Base-by-base conservation (phyloP, 2,888 invertebrate genomes). In the Apocheima hispidaria region DNA sequence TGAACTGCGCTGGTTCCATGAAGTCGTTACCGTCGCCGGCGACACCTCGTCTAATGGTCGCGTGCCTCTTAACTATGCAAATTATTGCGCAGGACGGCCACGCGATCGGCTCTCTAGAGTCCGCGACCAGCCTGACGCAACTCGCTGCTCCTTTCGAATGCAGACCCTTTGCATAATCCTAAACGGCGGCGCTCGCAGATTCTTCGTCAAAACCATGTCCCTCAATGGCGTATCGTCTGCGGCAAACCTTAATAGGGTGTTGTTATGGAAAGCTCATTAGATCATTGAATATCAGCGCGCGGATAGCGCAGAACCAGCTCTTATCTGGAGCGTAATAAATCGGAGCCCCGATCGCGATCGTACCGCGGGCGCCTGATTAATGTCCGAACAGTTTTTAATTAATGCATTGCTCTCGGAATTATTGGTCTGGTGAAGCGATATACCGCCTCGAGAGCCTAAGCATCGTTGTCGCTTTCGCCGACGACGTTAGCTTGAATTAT, bases 251-350 rank as follows among this genome's bases (percentile, higher is more conserved):
- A 48, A 48, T 53, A 16, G 36, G 71, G 71, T 72, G 71, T 79
- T 66, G 66, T 72, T 77, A 77, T 76, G 72, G 72, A 68, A 74
- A 78, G 74, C 68, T 73, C 60, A 68, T 73, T 50, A 48, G 56
- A 57, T 64, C 63, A 66, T 61, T 61, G 67, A 66, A 66, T 67
- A 66, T 64, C 59, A 33, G 52, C 20, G 51, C 44, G 41, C 54
- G 73, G 78, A 74, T 71, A 71, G 66, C 68, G 73, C 74, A 79
- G 81, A 78, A 73, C 77, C 71, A 73, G 75, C 77, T 77, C 75
- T 83, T 85, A 88, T 86, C 86, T 84, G 72, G 80, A 74, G 75
- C 78, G 81, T 79, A 83, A 86, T 87, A 85, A 88, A 87, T 87
- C 79, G 77, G 75, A 73, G 73, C 74, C 67, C 74, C 67, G 81